These are phyloP conservation scores for Onychomys torridus DNA, from an alignment of 2,797 vertebrate genomes.

Conservation along the genomic window DNA sequence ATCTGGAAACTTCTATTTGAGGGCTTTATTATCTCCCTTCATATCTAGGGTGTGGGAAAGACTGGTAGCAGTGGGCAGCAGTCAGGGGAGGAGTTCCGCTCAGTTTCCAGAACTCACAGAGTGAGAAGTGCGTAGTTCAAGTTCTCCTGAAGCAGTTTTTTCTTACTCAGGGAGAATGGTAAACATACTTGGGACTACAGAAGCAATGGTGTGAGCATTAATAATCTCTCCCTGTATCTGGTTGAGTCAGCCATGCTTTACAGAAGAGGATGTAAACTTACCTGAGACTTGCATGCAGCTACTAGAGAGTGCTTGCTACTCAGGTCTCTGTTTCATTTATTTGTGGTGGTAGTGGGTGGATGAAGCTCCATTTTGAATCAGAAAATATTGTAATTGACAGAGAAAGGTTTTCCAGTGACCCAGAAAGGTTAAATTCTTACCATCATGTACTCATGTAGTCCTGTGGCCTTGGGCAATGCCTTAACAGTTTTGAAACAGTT, in stretches of 20 bases:
- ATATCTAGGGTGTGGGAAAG: slow-evolving; percentile 87
- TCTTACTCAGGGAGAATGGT: background rate
- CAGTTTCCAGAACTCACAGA: slow-evolving; percentile 42
- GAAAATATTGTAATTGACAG: background rate
- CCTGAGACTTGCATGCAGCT: background rate
- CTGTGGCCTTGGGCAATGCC: slow-evolving; percentile 34
- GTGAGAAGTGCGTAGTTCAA: background rate
- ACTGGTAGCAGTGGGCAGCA: slow-evolving; percentile 68
- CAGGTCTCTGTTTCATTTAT: background rate
- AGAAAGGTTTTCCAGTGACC: background rate
- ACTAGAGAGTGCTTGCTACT: background rate
- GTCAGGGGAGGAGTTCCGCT: slow-evolving; percentile 75
- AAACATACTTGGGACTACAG: background rate
- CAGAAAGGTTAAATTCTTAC: background rate
- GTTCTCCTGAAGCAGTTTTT: slow-evolving; percentile 19
- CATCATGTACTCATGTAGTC: background rate
- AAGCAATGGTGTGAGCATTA: background rate
- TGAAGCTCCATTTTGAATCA: slow-evolving; percentile 47
- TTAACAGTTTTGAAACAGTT: slow-evolving; percentile 41
- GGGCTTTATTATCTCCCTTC: slow-evolving; percentile 85
- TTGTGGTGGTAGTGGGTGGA: background rate
- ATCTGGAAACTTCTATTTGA: slow-evolving; percentile 86
- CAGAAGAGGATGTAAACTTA: background rate
- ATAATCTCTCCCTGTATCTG: background rate
- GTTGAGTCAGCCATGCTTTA: background rate